These are phyloP conservation scores for Pentalonia nigronervosa DNA, from an alignment of 1,140 invertebrate species.

Conservation along the genomic window DNA sequence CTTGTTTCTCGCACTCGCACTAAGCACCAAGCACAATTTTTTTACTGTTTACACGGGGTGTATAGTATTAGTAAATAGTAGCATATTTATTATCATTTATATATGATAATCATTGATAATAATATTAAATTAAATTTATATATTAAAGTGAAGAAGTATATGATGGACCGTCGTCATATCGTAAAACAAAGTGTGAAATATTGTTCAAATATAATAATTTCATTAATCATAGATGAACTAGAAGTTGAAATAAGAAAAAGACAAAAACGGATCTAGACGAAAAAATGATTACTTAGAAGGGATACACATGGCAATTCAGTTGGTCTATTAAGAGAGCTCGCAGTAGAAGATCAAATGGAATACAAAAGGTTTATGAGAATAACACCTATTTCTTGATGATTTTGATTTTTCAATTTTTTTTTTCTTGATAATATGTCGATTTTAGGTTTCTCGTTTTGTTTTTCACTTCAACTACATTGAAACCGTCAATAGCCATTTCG, in stretches of 20 bases:
- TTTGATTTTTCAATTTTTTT: too few relatives aligned
- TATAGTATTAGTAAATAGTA: conserved; percentile 29
- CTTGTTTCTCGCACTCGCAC: conserved; percentile 7
- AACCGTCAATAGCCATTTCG: conserved; percentile 32
- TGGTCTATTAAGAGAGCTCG: conserved; percentile 11
- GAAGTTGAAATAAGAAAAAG: conserved; percentile 23
- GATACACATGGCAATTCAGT: conserved; percentile 25
- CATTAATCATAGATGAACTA: conserved; percentile 24
- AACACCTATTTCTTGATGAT: conserved; percentile 16
- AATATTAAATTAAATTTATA: conserved; percentile 15
- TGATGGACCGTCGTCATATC: conserved; percentile 18
- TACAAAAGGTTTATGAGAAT: conserved; percentile 20
- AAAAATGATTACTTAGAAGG: conserved; percentile 13
- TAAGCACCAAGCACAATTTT: conserved; percentile 6
- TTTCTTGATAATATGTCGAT: too few relatives aligned
- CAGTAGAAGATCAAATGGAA: conserved; percentile 9
- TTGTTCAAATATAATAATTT: conserved; percentile 12
- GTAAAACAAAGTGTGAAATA: conserved; percentile 15
- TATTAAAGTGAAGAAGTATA: conserved; percentile 28
- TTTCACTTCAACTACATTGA: too few relatives aligned
- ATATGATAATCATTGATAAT: conserved; percentile 25
- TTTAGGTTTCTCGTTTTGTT: too few relatives aligned
- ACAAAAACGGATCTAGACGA: conserved; percentile 23
- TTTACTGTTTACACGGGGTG: conserved; percentile 17
- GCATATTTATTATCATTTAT: neutral